Conservation (phyloP, 2,797 vertebrate species). For the Lithobates sylvaticus region DNA sequence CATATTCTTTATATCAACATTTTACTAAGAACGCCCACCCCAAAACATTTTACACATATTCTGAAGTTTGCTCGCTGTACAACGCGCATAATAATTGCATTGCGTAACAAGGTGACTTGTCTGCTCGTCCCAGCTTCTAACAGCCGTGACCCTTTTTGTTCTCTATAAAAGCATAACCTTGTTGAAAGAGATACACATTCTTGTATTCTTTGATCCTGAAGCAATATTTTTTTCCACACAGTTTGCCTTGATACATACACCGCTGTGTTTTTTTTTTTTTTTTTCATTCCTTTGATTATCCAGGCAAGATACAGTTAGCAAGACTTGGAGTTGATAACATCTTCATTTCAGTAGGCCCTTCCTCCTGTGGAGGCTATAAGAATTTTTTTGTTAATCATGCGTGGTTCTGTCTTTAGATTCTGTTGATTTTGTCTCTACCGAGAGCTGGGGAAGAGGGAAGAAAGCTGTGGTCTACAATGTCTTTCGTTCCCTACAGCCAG, state of each 20-base stretch:
- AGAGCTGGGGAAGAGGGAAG: conserved; percentile 8
- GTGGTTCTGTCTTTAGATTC: conserved; percentile 11
- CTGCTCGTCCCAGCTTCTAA: background rate
- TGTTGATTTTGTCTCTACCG: background rate
- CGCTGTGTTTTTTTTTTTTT: conserved; percentile 5
- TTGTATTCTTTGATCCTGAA: conserved; percentile 25
- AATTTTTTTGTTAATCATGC: conserved; percentile 21
- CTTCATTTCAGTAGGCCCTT: background rate
- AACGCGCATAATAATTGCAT: background rate
- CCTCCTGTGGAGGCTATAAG: background rate
- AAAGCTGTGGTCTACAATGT: conserved; percentile 18
- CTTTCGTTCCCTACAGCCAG: conserved; percentile 20
- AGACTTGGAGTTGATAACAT: conserved; percentile 9
- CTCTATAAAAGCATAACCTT: background rate
- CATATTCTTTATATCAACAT: background rate
- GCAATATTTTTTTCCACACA: conserved; percentile 30
- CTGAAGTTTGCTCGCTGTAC: background rate
- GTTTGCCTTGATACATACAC: conserved; percentile 39
- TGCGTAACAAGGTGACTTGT: conserved; percentile 8
- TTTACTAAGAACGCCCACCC: background rate
- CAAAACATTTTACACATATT: background rate
- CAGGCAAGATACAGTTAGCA: conserved; percentile 1
- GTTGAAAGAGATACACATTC: conserved; percentile 27
- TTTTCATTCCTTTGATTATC: conserved; percentile 38
- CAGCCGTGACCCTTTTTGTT: conserved; percentile 18